Evolutionary conservation across 2,797 vertebrate genomes (phyloP), one percentile per base, ranked within the genome.

Genomic region (Paedocypris micromegethes): DNA sequence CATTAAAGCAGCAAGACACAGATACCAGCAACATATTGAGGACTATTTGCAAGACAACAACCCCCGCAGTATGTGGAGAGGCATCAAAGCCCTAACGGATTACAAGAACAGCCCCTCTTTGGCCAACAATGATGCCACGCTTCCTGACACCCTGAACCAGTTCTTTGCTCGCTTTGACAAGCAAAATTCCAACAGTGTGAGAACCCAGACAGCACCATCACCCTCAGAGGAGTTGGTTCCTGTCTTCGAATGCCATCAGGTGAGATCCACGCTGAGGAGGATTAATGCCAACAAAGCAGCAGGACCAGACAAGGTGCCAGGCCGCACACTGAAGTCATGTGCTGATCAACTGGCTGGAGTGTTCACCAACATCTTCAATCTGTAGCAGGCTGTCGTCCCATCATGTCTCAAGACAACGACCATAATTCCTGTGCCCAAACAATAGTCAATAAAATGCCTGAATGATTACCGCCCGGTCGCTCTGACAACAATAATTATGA

Each of bases 131-230:
- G 60, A 66, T 9, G 4, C 39, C 3, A 39, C 45, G 7, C 65
- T 72, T 2, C 38, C 64, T 67, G 56, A 70, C 41, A 46, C n/a
- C 4, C 23, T 66, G 3, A 61, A 58, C 9, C 42, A 23, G 7
- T 47, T 74, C 4, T 58, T 37, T 45, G 56, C 42, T 0, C 6
- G 4, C 40, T 62, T 61, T 40, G 7, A 62, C 0, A 7, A 53
- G 3, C 42, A 60, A 3, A 7, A n/a, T n/a, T n/a, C 3, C 5
- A 5, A n/a, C 47, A 51, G 40, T n/a, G 37, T 5, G 4, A 8
- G 40, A 9, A 5, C 40, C 47, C 8, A 46, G 9, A 53, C 23
- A 3, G n/a, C 37, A 57, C 6, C 66, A 62, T 3, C 2, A 40
- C 40, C 1, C 4, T 4, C 4, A 8, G 61, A 64, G 46, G 39